Base-by-base conservation (phyloP, 2,797 vertebrate genomes). In the Sebastes elongatus region DNA sequence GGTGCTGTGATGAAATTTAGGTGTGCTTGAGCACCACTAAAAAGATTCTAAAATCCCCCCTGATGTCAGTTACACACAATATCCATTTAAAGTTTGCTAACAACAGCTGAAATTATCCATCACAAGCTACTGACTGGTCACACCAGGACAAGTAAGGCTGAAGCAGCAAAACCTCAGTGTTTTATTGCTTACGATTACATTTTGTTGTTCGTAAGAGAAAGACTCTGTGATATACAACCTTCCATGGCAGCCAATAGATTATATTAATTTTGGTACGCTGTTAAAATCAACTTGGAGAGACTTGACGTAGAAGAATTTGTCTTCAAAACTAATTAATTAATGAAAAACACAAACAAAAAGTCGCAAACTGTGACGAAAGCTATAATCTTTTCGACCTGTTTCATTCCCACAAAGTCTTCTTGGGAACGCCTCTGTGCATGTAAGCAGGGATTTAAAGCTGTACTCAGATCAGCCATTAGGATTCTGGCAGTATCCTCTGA, bases 401-500 rank as follows among this genome's bases (percentile, higher is more conserved):
- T 25, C 60, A 20, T 25, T 64, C 20, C 42, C 61, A 8, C 11
- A 22, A 23, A 56, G 53, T 65, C 38, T 22, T 4, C 7, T 22
- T 42, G 32, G 60, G 66, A 74, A 27, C 4, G 2, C 30, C 57
- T 52, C 25, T 60, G 25, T 7, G 20, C 23, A 56, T 32, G 22
- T 46, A 35, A 69, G 13, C 56, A 22, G 42, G 42, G 53, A 64
- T 74, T 73, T 59, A 59, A 53, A 79, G 18, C 68, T 18, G 49
- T 35, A n/a, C 70, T 59, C 27, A 22, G 53, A 66, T 65, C 53
- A 57, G 13, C 56, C 42, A 55, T 72, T 70, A 52, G 49, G 10
- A 69, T 76, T 80, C 67, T 7, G 52, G 38, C 30, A 52, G 49
- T 59, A 20, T 79, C 57, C 74, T 69, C 61, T 42, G 72, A 81